Evolutionary conservation across 2,113 vertebrate species (phyloP).

Genomic region (Anhinga rufa): DNA sequence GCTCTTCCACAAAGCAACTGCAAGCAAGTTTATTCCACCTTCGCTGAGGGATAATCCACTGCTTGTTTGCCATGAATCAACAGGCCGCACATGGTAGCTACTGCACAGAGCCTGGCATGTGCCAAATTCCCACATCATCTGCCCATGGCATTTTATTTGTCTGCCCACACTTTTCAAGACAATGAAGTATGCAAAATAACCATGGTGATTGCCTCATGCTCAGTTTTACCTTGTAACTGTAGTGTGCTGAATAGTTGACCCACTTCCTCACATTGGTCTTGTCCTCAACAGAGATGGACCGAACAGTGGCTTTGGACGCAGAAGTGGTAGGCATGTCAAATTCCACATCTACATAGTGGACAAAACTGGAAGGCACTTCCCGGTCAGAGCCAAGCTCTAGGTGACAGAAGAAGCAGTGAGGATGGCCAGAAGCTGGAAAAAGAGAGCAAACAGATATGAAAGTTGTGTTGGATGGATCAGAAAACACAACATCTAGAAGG

Average conservation of each 20-base stretch:
- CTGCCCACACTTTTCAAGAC: neutral
- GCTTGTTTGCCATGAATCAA: neutral
- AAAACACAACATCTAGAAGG: neutral
- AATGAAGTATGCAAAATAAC: neutral
- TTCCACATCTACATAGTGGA: conserved; percentile 79
- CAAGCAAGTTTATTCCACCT: neutral
- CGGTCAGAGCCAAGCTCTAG: conserved; percentile 87
- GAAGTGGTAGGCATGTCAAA: conserved; percentile 87
- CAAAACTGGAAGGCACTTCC: conserved; percentile 83
- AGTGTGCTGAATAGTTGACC: conserved; percentile 88
- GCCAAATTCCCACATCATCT: neutral
- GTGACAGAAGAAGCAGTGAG: conserved; percentile 90
- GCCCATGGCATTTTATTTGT: neutral
- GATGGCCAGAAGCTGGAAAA: conserved; percentile 78
- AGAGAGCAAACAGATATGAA: neutral
- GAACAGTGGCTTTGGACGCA: conserved; percentile 79
- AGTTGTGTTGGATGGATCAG: neutral
- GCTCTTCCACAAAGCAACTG: neutral
- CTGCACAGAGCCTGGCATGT: neutral
- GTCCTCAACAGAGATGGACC: conserved; percentile 83
- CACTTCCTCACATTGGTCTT: conserved; percentile 81
- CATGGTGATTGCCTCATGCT: neutral
- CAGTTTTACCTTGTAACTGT: conserved; percentile 82
- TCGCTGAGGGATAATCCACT: neutral
- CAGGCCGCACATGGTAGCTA: neutral